A percentile compares a stretch with the other conserved stretches of the same genome.
Evolutionary conservation across 53 echinoderm and acorn worm species (phyloP).

Genomic region (Arbacia lixula): DNA sequence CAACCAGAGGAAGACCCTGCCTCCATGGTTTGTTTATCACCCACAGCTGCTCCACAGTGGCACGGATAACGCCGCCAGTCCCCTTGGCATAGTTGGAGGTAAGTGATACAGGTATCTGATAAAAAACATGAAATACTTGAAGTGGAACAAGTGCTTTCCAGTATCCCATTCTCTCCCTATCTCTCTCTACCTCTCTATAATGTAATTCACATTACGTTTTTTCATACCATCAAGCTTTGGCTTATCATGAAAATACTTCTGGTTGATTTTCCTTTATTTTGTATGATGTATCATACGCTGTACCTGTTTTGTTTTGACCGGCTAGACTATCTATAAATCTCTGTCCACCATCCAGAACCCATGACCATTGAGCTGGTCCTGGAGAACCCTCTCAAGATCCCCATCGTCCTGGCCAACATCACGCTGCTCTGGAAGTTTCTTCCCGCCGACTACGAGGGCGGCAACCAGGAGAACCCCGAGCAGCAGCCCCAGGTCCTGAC

Average conservation of each 20-base stretch:
- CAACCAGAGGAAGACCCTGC: conserved; percentile 52
- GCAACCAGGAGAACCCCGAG: conserved; percentile 93
- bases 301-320: too few species aligned
- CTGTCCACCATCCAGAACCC: conserved; percentile 84
- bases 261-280: too few species aligned
- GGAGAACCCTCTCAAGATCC: conserved; percentile 92
- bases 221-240: too few species aligned
- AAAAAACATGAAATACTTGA: too few species aligned
- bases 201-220: too few species aligned
- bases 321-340: too few species aligned
- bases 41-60: conserved; percentile 78
- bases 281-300: too few species aligned
- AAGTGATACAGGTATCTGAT: too few species aligned
- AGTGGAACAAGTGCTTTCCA: too few species aligned
- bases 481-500: conserved; percentile 84
- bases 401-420: conserved; percentile 78
- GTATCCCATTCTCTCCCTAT: too few species aligned
- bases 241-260: too few species aligned
- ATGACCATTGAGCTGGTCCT: conserved; percentile 87
- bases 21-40: conserved; percentile 70
- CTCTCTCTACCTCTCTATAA: too few species aligned
- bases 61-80: conserved; percentile 86
- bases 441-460: conserved; percentile 77
- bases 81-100: conserved; percentile 87
- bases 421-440: conserved; percentile 94